phyloP scores from a whole-genome alignment of 2,888 invertebrate species.

The Fissipunctia ypsillon region DNA sequence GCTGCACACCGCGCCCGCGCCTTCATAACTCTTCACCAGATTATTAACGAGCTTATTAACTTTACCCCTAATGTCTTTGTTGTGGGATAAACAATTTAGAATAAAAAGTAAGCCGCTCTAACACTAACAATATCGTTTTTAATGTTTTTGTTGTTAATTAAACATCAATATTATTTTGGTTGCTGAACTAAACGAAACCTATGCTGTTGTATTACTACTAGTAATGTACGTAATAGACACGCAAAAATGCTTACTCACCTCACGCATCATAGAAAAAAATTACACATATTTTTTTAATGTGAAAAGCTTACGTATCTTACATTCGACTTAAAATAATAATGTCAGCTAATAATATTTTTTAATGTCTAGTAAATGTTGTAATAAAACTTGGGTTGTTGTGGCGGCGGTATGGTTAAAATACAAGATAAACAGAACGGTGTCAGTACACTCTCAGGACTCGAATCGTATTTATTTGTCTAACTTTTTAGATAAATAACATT shows the following conservation, averaged over 20 bases:
- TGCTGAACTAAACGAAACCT: background rate
- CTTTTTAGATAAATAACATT: conserved; percentile 81
- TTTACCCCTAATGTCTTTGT: conserved; percentile 62
- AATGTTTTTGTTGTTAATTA: background rate
- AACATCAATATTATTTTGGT: too few relatives aligned
- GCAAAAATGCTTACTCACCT: background rate
- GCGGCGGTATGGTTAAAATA: conserved; percentile 74
- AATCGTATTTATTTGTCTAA: conserved; percentile 80
- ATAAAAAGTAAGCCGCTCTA: conserved; percentile 27
- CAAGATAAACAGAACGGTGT: conserved; percentile 82
- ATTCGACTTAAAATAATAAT: conserved; percentile 34
- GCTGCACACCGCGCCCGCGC: conserved; percentile 51
- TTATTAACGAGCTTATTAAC: conserved; percentile 67
- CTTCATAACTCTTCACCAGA: conserved; percentile 64
- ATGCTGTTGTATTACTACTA: too few relatives aligned
- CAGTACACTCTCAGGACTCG: conserved; percentile 78
- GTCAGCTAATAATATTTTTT: conserved; percentile 37
- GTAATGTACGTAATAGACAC: background rate
- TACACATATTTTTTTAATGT: background rate
- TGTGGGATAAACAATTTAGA: conserved; percentile 53
- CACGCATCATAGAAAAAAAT: background rate
- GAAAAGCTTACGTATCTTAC: conserved; percentile 1
- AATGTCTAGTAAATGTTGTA: conserved; percentile 47
- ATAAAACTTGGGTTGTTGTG: conserved; percentile 51
- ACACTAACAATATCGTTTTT: background rate